These are phyloP conservation scores for Drosophila ochracea DNA, from an alignment of 2,888 invertebrate genomes.

Conservation along the genomic window DNA sequence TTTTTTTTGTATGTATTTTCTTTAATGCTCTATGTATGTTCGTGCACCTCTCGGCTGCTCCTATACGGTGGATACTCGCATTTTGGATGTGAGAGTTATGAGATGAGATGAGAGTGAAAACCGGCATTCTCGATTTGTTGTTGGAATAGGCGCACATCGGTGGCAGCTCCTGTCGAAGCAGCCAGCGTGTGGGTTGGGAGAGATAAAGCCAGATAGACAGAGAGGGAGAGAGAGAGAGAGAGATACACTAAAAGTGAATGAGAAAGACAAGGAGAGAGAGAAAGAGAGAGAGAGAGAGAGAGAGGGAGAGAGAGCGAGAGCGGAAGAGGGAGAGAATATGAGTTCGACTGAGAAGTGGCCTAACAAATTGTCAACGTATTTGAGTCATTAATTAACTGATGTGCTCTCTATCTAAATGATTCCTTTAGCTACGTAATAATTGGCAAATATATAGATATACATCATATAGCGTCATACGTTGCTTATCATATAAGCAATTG, in stretches of 20 bases:
- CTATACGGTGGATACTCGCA: constrained; percentile 9
- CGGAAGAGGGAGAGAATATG: constrained; percentile 3
- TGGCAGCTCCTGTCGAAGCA: constrained; percentile 30
- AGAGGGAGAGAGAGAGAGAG: background rate
- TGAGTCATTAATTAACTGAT: constrained; percentile 34
- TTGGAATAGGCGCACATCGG: constrained; percentile 26
- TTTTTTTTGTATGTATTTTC: constrained; percentile 15
- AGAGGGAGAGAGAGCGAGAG: background rate
- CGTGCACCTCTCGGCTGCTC: constrained; percentile 9
- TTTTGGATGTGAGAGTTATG: constrained; percentile 19
- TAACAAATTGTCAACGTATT: constrained; percentile 38
- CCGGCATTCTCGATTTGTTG: constrained; percentile 65
- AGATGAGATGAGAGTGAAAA: constrained; percentile 36
- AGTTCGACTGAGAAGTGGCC: constrained; percentile 27
- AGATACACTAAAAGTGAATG: background rate
- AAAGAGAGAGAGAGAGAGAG: background rate
- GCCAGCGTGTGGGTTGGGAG: constrained; percentile 43
- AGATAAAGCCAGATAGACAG: background rate
- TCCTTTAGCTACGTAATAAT: constrained; percentile 25
- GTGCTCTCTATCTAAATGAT: constrained; percentile 13
- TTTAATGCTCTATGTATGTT: constrained; percentile 28
- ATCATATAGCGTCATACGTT: constrained; percentile 33
- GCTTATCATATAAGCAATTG: constrained; percentile 41
- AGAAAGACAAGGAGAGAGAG: background rate
- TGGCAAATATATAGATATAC: constrained; percentile 1